Percentiles rank a stretch among this genome's conserved stretches.
Evolutionary conservation across 2,113 vertebrate species (phyloP).

Genomic region (Chloropsis cyanopogon): DNA sequence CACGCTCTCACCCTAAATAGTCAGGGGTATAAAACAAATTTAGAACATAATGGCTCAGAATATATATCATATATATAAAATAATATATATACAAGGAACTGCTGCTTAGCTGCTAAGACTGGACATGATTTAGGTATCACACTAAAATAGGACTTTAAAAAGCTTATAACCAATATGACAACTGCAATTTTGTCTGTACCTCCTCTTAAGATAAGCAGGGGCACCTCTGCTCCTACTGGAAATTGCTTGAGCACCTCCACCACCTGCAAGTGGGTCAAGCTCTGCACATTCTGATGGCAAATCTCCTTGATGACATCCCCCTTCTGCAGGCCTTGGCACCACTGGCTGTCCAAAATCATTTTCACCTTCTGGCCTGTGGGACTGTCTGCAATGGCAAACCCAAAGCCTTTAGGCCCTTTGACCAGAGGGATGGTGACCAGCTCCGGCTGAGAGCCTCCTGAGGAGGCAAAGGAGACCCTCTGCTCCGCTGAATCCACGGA

Average conservation of each 20-base stretch:
- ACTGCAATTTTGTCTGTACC: conserved; percentile 71
- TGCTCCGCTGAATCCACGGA: conserved; percentile 67
- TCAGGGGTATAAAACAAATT: not conserved
- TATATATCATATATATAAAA: no score
- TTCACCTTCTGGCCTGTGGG: conserved; percentile 96
- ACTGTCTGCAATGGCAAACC: conserved; percentile 96
- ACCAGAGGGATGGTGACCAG: conserved; percentile 87
- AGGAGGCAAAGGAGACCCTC: conserved; percentile 78
- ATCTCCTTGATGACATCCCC: conserved; percentile 97
- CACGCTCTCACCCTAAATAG: not conserved
- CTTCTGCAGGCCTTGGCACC: conserved; percentile 94
- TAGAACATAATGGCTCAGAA: not conserved
- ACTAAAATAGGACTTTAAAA: not conserved
- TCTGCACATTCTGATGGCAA: conserved; percentile 93
- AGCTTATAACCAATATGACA: not conserved
- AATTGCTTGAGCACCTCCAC: conserved; percentile 98
- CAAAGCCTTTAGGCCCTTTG: conserved; percentile 96
- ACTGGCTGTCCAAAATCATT: conserved; percentile 98
- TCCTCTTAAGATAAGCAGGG: conserved; percentile 90
- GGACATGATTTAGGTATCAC: not conserved
- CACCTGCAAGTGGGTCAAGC: conserved; percentile 90
- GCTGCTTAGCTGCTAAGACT: not conserved
- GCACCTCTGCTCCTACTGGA: conserved; percentile 90
- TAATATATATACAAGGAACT: not conserved
- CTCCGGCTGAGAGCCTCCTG: conserved; percentile 85